These are phyloP conservation scores for Cyclura pinguis DNA, from an alignment of 2,797 vertebrate species.

Conservation along the genomic window DNA sequence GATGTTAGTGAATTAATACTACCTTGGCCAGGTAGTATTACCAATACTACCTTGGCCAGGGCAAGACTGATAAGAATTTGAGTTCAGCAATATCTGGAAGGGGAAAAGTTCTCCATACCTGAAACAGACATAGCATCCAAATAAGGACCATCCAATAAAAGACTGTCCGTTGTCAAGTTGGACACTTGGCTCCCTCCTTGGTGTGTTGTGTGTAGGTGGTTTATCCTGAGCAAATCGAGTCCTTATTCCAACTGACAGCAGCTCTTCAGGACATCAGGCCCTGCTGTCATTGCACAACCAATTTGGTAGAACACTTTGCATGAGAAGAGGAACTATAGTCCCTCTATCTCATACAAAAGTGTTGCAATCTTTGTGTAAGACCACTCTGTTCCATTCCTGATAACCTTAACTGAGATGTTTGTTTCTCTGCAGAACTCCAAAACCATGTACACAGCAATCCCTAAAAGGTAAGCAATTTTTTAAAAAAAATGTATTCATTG, in stretches of 20 bases:
- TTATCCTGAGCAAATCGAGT: background rate
- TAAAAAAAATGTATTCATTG: too few species aligned
- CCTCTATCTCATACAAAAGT: background rate
- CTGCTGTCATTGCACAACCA: background rate
- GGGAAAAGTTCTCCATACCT: background rate
- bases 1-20: too few species aligned
- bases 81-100: too few species aligned
- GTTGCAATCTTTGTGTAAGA: background rate
- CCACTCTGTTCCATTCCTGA: background rate
- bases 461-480: constrained; percentile 44
- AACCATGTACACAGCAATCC: constrained; percentile 54
- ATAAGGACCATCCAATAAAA: background rate
- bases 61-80: too few species aligned
- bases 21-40: too few species aligned
- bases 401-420: background rate
- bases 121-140: background rate
- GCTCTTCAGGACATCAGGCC: background rate
- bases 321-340: background rate
- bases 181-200: background rate
- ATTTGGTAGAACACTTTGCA: background rate
- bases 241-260: background rate
- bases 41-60: too few species aligned
- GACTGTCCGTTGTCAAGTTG: too few species aligned
- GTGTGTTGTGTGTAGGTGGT: background rate
- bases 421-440: background rate